A percentile compares a stretch with the other conserved stretches of the same genome.
phyloP scores from a whole-genome alignment of 2,113 vertebrate species.

The Gobius niger region DNA sequence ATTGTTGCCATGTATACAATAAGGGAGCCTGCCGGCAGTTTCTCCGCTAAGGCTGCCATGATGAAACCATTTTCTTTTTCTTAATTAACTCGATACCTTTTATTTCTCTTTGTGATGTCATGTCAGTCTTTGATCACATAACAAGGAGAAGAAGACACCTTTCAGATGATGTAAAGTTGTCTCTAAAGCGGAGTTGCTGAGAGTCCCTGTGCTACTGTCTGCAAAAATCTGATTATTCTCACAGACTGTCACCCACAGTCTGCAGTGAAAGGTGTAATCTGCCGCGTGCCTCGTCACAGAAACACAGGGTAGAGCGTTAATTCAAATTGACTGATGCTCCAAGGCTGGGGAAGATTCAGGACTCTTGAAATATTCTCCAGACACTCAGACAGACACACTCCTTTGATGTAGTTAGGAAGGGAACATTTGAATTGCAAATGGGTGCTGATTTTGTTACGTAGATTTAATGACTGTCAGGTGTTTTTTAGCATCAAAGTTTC shows the following conservation, averaged over 20 bases:
- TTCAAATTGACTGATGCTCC: slow-evolving; percentile 34
- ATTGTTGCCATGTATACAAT: too few relatives aligned
- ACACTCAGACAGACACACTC: slow-evolving; percentile 20
- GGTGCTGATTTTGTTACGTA: slow-evolving; percentile 32
- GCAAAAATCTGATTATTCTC: slow-evolving; percentile 36
- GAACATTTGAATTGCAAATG: slow-evolving; percentile 58
- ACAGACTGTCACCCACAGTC: slow-evolving; percentile 33
- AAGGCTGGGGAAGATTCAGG: slow-evolving; percentile 21
- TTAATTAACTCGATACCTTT: background rate
- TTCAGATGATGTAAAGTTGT: slow-evolving; percentile 24
- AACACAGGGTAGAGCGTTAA: background rate
- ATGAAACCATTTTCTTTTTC: background rate
- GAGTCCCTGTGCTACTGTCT: slow-evolving; percentile 27
- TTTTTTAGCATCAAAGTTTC: slow-evolving; percentile 29
- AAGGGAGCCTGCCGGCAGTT: background rate
- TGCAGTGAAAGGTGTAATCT: slow-evolving; percentile 31
- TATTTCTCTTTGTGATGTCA: slow-evolving; percentile 32
- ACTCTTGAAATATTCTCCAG: slow-evolving; percentile 19
- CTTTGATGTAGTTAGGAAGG: slow-evolving; percentile 39
- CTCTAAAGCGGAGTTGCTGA: slow-evolving; percentile 18
- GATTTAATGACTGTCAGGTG: slow-evolving; percentile 38
- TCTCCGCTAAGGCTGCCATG: background rate
- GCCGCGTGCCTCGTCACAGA: slow-evolving; percentile 23
- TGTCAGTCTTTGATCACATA: slow-evolving; percentile 34
- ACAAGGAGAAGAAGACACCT: slow-evolving; percentile 20